A percentile compares a stretch with the other conserved stretches of the same genome.
Evolutionary conservation across 2,888 invertebrate species (phyloP).

Genomic region (Metopia argyrocephala): DNA sequence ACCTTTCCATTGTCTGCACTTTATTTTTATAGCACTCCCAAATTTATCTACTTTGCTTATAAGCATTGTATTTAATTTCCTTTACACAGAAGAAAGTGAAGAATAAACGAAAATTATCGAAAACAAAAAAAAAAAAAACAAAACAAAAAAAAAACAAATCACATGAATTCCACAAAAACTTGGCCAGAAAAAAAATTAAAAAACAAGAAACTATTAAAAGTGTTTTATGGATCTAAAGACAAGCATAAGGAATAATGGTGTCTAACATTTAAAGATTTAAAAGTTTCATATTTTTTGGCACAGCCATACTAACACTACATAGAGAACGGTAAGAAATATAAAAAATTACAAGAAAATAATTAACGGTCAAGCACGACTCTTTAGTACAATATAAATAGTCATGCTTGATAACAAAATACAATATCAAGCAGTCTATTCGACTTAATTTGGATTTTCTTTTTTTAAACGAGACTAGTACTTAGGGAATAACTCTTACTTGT

Average conservation of each 20-base stretch:
- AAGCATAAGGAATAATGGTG: conserved; percentile 77
- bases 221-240: conserved; percentile 78
- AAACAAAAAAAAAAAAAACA: background rate
- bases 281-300: conserved; percentile 63
- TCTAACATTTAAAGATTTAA: conserved; percentile 72
- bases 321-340: conserved; percentile 14
- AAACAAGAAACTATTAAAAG: conserved; percentile 74
- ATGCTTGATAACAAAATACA: too few relatives aligned
- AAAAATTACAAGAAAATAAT: background rate
- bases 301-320: conserved; percentile 63
- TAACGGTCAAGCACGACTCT: background rate
- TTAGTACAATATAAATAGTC: too few relatives aligned
- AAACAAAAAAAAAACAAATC: conserved; percentile 38
- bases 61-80: background rate
- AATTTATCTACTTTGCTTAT: conserved; percentile 52
- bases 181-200: conserved; percentile 63
- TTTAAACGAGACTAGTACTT: too few relatives aligned
- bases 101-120: background rate
- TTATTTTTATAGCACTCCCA: too few relatives aligned
- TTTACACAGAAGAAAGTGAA: background rate
- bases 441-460: too few relatives aligned
- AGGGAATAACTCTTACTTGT: too few relatives aligned
- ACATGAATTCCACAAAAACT: conserved; percentile 43
- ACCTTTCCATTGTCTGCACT: too few relatives aligned
- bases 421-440: too few relatives aligned